Evolutionary conservation across 2,113 vertebrate species (phyloP).

Genomic region (Rhinoderma darwinii): DNA sequence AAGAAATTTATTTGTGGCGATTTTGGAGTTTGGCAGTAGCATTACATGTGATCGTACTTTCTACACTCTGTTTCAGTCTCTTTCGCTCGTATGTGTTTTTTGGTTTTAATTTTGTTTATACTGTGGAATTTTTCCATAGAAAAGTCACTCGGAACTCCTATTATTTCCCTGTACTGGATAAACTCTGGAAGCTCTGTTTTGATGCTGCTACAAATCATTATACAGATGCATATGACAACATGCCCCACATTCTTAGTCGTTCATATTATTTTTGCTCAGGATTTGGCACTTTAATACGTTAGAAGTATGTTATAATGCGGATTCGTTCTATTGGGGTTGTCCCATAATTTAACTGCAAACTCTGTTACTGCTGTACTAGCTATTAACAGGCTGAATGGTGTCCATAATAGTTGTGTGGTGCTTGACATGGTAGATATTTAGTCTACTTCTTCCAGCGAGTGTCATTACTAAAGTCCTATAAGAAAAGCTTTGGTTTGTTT

Average conservation of each 20-base stretch:
- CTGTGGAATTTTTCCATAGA: background rate
- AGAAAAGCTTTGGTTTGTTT: background rate
- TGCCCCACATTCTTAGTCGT: slow-evolving; percentile 5
- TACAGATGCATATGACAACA: slow-evolving; percentile 16
- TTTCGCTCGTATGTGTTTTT: background rate
- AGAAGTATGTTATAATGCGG: slow-evolving; percentile 22
- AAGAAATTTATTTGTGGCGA: background rate
- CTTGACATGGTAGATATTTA: background rate
- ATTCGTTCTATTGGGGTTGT: background rate
- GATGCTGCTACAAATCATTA: slow-evolving; percentile 50
- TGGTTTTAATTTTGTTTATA: background rate
- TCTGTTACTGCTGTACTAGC: background rate
- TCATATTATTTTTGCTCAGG: slow-evolving; percentile 44
- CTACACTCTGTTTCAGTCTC: background rate
- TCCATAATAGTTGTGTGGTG: background rate
- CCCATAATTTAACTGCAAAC: background rate
- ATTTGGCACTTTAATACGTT: slow-evolving; percentile 45
- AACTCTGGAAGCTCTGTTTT: slow-evolving; percentile 39
- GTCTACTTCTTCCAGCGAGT: background rate
- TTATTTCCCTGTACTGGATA: slow-evolving; percentile 16
- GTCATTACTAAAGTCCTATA: background rate
- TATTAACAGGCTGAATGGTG: slow-evolving; percentile 24
- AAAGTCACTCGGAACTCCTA: background rate
- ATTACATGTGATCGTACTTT: background rate
- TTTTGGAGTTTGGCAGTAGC: background rate